Conservation (phyloP, 2,888 invertebrate species). For the Cerceris rybyensis region DNA sequence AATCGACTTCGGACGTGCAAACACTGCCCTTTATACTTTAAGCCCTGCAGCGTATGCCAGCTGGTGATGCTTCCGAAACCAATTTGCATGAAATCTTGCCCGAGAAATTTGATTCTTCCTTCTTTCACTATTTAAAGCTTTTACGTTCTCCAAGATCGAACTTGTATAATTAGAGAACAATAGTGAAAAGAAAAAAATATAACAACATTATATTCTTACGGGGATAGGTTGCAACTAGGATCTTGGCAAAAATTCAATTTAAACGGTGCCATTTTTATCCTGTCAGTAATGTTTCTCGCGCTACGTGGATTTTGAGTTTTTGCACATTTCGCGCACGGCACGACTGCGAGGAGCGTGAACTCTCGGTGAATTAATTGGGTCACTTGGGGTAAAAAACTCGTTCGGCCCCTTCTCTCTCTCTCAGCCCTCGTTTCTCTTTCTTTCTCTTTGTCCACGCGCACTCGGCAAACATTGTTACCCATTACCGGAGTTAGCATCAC, state of each 20-base stretch:
- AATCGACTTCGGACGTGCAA: constrained; percentile 46
- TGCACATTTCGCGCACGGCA: constrained; percentile 31
- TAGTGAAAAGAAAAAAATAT: neutral
- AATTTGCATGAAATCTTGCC: constrained; percentile 51
- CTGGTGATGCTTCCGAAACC: constrained; percentile 40
- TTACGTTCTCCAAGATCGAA: neutral
- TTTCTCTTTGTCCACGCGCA: constrained; percentile 52
- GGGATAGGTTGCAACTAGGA: neutral
- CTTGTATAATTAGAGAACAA: neutral
- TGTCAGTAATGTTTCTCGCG: constrained; percentile 1
- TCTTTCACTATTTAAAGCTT: neutral
- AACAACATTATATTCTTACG: neutral
- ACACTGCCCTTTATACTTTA: constrained; percentile 51
- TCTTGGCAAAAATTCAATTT: constrained; percentile 11
- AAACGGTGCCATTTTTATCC: neutral
- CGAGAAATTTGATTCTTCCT: constrained; percentile 11
- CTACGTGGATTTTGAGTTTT: constrained; percentile 47
- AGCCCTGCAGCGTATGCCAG: constrained; percentile 46
- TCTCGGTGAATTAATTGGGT: constrained; percentile 66
- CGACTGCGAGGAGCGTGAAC: constrained; percentile 38
- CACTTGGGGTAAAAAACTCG: constrained; percentile 60
- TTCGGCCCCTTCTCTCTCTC: constrained; percentile 53
- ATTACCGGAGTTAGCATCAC: constrained; percentile 68
- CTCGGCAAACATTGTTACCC: constrained; percentile 67
- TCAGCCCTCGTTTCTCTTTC: constrained; percentile 46